Evolutionary conservation across 2,888 invertebrate genomes (phyloP).

Genomic region (Troilus luridus): DNA sequence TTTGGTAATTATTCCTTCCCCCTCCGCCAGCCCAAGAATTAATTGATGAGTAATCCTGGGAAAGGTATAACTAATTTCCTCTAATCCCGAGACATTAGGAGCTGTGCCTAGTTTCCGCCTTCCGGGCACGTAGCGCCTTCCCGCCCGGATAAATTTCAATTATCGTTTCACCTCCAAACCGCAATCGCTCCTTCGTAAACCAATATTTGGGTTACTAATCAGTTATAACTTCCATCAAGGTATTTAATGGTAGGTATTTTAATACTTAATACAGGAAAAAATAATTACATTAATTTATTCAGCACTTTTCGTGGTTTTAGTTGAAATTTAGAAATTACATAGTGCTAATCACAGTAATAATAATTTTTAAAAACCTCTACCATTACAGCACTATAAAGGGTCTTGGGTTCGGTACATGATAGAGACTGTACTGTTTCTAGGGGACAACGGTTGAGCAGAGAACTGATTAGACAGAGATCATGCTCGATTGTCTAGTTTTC

Average conservation of each 20-base stretch:
- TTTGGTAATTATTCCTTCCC: constrained; percentile 42
- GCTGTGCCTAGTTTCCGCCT: constrained; percentile 15
- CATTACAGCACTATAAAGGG: too few relatives aligned
- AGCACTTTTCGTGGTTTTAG: too few relatives aligned
- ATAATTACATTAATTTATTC: too few relatives aligned
- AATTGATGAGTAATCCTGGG: constrained; percentile 52
- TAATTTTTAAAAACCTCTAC: too few relatives aligned
- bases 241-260: neutral
- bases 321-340: too few relatives aligned
- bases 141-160: constrained; percentile 22
- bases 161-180: neutral
- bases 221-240: neutral
- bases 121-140: constrained; percentile 24
- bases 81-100: constrained; percentile 53
- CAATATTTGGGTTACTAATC: neutral
- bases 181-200: neutral
- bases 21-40: constrained; percentile 24
- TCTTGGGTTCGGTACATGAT: too few relatives aligned
- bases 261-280: too few relatives aligned
- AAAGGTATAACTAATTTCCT: constrained; percentile 54
- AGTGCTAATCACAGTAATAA: too few relatives aligned
- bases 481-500: too few relatives aligned
- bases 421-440: too few relatives aligned
- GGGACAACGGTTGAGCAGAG: too few relatives aligned
- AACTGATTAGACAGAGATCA: too few relatives aligned